A percentile compares a stretch with the other conserved stretches of the same genome.
These are phyloP conservation scores for Coccyzus lansbergi DNA, from an alignment of 2,797 vertebrate species.

Conservation along the genomic window DNA sequence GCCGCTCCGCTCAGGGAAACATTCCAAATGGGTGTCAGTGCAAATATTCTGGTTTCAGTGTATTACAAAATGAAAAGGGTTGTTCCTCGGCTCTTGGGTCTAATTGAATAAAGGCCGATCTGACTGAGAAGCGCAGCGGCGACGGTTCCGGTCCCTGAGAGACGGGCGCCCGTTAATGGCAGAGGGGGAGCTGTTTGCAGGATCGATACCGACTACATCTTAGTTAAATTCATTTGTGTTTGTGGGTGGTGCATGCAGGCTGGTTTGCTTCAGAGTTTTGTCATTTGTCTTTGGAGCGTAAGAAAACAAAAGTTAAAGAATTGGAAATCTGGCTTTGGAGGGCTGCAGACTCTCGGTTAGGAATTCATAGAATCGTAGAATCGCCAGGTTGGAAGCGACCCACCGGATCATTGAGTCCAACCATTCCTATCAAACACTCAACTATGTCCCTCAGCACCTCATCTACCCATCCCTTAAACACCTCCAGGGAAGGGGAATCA, in stretches of 20 bases:
- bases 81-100: neutral
- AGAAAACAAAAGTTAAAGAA: neutral
- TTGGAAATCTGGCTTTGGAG: neutral
- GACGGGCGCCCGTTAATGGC: neutral
- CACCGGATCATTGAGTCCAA: too few relatives aligned
- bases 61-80: neutral
- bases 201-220: rapidly evolving
- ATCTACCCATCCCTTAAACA: too few relatives aligned
- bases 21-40: neutral
- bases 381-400: too few relatives aligned
- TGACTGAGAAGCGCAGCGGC: slow-evolving; percentile 3
- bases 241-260: neutral
- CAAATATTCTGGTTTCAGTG: neutral
- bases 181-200: neutral
- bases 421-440: too few relatives aligned
- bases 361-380: too few relatives aligned
- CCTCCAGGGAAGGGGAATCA: too few relatives aligned
- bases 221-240: neutral
- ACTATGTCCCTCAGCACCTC: too few relatives aligned
- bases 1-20: neutral
- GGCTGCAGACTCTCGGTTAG: neutral
- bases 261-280: neutral
- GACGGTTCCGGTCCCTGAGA: neutral
- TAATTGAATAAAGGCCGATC: neutral
- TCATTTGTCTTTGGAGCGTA: neutral